Evolutionary conservation across 2,888 invertebrate species (phyloP).

Genomic region (Allygus modestus): DNA sequence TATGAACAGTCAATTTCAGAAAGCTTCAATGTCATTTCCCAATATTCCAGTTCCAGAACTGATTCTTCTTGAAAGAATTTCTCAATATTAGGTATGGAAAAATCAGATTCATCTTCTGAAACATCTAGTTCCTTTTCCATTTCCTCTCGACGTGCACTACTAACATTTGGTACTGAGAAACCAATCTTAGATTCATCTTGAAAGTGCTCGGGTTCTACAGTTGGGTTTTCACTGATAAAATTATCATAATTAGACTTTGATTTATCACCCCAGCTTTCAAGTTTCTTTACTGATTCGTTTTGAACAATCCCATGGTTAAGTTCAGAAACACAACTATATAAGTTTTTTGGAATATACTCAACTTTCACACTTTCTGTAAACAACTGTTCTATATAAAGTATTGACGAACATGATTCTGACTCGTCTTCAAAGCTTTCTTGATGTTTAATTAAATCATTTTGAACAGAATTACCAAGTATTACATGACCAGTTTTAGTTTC

Average conservation of each 20-base stretch:
- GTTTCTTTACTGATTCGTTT: too few species aligned
- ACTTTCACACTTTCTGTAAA: neutral
- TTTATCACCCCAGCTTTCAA: too few species aligned
- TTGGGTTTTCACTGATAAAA: too few species aligned
- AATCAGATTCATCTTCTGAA: neutral
- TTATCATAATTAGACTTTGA: too few species aligned
- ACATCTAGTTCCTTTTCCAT: neutral
- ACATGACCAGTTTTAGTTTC: neutral
- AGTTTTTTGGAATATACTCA: neutral
- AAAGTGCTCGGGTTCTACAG: too few species aligned
- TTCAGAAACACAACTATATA: too few species aligned
- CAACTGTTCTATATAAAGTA: neutral
- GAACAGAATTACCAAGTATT: neutral
- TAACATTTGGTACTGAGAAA: too few species aligned
- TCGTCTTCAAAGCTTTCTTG: neutral
- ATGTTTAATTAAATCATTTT: neutral
- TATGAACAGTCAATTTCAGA: too few species aligned
- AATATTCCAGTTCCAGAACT: conserved; percentile 5
- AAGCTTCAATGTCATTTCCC: too few species aligned
- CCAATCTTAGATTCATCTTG: too few species aligned
- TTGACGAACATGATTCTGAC: neutral
- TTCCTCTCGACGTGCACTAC: too few species aligned
- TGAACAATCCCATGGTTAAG: too few species aligned
- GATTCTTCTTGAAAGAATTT: conserved; percentile 20
- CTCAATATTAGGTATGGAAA: conserved; percentile 6